Evolutionary conservation across 2,113 vertebrate species (phyloP), one percentile per base, ranked within the genome.

Genomic region (Pituophis catenifer): DNA sequence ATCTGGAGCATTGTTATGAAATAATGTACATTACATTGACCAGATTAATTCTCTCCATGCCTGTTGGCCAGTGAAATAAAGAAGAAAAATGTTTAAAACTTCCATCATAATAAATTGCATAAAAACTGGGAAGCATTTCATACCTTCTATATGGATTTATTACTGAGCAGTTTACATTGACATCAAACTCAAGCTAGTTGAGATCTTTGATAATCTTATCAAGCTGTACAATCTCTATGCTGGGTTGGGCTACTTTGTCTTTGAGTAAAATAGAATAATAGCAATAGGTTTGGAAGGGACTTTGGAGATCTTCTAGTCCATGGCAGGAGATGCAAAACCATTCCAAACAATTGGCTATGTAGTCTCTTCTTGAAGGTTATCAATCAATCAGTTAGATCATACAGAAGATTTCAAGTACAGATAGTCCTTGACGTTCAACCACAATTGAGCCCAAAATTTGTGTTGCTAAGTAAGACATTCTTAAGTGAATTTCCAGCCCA

Each of bases 1-100:
- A 97, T 97, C 94, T 90, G 94, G 97, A 96, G 86, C 0, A 29
- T 94, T 94, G 97, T 95, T 97, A 96, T 97, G 96, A 97, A 96
- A 97, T 94, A 97, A 95, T 97, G 93, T 94, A 95, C 94, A 62
- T 62, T 97, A 94, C 44, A 96, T 94, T 92, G 94, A 93, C 95
- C 94, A 96, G 96, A 96, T 96, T 96, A 91, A 94, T 95, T 86
- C 94, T 92, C 93, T 90, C 90, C 94, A 93, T 97, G 97, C 90
- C 95, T 97, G 96, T 89, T 95, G 93, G 92, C 91, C 57, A 96
- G 88, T 92, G 97, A 97, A 97, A 96, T 94, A 93, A 93, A 57
- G 93, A 93, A 94, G 94, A 93, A 38, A 52, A 96, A 94, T 96
- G 89, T 95, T 89, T 95, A 95, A 95, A 93, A 23, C n/a, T 93